A percentile compares a stretch with the other conserved stretches of the same genome.
These are phyloP conservation scores for Pheosia gnoma DNA, from an alignment of 2,888 invertebrate genomes.

Conservation along the genomic window DNA sequence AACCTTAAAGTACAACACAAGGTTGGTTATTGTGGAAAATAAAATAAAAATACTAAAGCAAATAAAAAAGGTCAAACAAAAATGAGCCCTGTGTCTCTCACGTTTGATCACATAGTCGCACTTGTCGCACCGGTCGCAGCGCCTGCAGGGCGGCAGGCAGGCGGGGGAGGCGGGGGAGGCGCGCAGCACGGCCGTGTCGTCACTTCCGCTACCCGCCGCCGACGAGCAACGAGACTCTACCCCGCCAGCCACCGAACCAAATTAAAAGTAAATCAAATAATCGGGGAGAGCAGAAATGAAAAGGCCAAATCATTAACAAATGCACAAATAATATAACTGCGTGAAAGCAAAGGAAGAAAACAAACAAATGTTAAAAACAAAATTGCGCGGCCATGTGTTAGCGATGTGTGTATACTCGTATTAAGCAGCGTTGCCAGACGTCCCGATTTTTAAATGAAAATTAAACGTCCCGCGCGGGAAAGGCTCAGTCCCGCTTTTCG, in stretches of 20 bases:
- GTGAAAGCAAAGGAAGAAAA: too few relatives aligned
- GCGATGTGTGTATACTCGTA: too few relatives aligned
- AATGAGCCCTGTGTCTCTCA: conserved; percentile 20
- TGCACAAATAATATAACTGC: background rate
- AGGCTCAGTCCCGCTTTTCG: too few relatives aligned
- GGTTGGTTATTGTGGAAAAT: background rate
- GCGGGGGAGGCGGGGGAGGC: conserved; percentile 54
- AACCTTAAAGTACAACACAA: too few relatives aligned
- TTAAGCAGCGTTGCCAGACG: too few relatives aligned
- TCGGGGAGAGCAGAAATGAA: conserved; percentile 1
- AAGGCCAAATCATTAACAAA: background rate
- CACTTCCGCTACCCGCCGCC: conserved; percentile 53
- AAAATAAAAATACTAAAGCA: conserved; percentile 15
- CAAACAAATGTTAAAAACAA: too few relatives aligned
- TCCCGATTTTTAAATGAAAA: too few relatives aligned
- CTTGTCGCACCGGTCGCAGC: conserved; percentile 53
- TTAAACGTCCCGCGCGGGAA: too few relatives aligned
- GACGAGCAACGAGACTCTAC: conserved; percentile 48
- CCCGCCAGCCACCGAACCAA: conserved; percentile 10
- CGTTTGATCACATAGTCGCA: conserved; percentile 32
- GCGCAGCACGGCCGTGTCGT: conserved; percentile 61
- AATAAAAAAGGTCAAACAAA: conserved; percentile 27
- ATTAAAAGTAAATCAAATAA: background rate
- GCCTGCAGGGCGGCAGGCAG: conserved; percentile 36
- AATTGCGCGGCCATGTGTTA: too few relatives aligned